These are phyloP conservation scores for Hesperia comma DNA, from an alignment of 2,888 invertebrate genomes.

Conservation along the genomic window DNA sequence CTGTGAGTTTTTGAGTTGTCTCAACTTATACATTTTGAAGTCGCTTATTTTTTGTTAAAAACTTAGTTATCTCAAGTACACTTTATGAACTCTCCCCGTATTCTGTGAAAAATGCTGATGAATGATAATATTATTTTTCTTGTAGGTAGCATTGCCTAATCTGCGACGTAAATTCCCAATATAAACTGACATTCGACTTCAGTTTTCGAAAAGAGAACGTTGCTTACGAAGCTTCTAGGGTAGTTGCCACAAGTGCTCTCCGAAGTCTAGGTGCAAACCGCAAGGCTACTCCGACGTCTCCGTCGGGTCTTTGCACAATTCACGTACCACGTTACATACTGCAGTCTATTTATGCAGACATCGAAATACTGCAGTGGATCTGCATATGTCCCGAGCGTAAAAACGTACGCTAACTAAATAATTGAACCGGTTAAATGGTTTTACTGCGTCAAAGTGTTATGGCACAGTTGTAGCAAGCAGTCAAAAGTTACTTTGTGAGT, in stretches of 20 bases:
- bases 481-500: neutral
- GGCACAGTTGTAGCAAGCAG: neutral
- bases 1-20: too few relatives aligned
- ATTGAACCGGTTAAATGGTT: conserved; percentile 34
- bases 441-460: conserved; percentile 28
- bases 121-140: too few relatives aligned
- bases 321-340: conserved; percentile 21
- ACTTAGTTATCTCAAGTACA: too few relatives aligned
- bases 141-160: too few relatives aligned
- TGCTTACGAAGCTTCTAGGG: neutral
- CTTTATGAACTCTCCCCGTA: too few relatives aligned
- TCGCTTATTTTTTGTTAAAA: too few relatives aligned
- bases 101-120: too few relatives aligned
- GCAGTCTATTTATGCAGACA: conserved; percentile 25
- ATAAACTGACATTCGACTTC: neutral
- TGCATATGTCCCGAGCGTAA: conserved; percentile 33
- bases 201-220: conserved; percentile 4
- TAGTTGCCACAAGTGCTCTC: conserved; percentile 1
- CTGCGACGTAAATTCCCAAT: neutral
- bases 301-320: conserved; percentile 24
- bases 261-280: conserved; percentile 28
- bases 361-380: conserved; percentile 29
- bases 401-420: conserved; percentile 36
- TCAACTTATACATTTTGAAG: too few relatives aligned
- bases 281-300: conserved; percentile 15